Evolutionary conservation across 2,888 invertebrate species (phyloP), one percentile per base, ranked within the genome.

Genomic region (Platerodrilus igneus): DNA sequence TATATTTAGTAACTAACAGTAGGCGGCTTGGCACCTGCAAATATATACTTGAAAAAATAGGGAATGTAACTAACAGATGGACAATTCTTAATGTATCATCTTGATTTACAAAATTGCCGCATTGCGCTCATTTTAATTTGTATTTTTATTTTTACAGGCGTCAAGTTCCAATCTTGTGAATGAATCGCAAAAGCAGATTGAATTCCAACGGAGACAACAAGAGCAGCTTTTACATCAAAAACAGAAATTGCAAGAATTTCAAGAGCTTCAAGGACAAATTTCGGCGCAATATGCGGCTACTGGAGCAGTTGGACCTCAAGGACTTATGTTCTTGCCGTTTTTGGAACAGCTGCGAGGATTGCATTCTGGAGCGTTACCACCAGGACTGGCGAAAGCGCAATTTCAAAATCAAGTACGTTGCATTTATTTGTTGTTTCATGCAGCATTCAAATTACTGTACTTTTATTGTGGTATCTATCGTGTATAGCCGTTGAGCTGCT

Each of bases 301-400:
- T 21, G 58, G 56, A 5, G 52, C 56, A 9, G 59, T 60, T 69
- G 77, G 76, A 4, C 78, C 80, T 1, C 83, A 75, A 56, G 72
- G 79, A 2, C 72, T 84, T 41, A 77, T 79, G 62, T 77, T 84
- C 55, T 70, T 84, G 43, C 84, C 85, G n/a, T 74, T 84, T 50
- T 67, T 85, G 56, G 85, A 81, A 54, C 81, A 81, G 56, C 71
- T 81, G 62, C 63, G 65, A 57, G 64, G 62, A 8, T 39, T 67
- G 29, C 66, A 65, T 39, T 59, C 60, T 6, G 51, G 56, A 14
- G 54, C 54, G 15, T 52, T 58, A 56, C 69, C 60, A 16, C 62
- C 60, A 14, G 56, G 53, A 37, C 57, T 60, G 27, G 49, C 59
- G 13, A 66, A 66, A 56, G 51, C 58, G 11, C 56, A 62, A 5